Base-by-base conservation (phyloP, 1,140 invertebrate species). In the Augochlora pura region DNA sequence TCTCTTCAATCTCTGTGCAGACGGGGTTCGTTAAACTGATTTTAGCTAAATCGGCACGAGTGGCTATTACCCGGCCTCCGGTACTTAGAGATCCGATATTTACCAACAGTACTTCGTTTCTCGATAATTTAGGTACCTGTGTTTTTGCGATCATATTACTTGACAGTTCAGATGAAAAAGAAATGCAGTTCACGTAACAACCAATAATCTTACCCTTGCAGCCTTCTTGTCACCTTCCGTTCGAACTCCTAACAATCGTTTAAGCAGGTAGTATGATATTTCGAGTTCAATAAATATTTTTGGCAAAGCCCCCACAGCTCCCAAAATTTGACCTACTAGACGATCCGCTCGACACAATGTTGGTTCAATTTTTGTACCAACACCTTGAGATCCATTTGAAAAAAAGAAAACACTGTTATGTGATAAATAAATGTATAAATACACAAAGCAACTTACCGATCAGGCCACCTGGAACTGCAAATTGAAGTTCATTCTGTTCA, bases 41-140 rank as follows among this genome's bases (percentile, higher is more conserved):
- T 93, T 99, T 99, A 6, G 99, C 99, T 91, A 99, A 96, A 96
- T 99, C 99, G 86, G 96, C 98, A 91, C 97, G 99, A 0, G 99
- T 99, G 38, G 98, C 99, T 39, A 98, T 94, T 3, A 99, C 99
- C 86, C 98, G 94, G 7, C 99, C 99, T 64, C 99, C 99, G 32
- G 99, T 99, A 81, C 99, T 99, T 64, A 99, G 93, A 0, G 99
- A 99, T 12, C 99, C 99, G 92, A 99, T 99, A 93, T 99, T 99
- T 1, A 99, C 98, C 93, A 99, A 95, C 42, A 99, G 93, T 49
- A 99, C 96, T 94, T 95, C 91, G 46, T 88, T 91, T 67, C 71
- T 90, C 0, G 92, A 86, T 49, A 93, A 85, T 83, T 93, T 93
- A 21, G 91, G 95, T 62, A 97, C 96, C 96, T 97, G 89, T n/a